These are phyloP conservation scores for Pungitius pungitius DNA, from an alignment of 2,113 vertebrate genomes.

Conservation along the genomic window DNA sequence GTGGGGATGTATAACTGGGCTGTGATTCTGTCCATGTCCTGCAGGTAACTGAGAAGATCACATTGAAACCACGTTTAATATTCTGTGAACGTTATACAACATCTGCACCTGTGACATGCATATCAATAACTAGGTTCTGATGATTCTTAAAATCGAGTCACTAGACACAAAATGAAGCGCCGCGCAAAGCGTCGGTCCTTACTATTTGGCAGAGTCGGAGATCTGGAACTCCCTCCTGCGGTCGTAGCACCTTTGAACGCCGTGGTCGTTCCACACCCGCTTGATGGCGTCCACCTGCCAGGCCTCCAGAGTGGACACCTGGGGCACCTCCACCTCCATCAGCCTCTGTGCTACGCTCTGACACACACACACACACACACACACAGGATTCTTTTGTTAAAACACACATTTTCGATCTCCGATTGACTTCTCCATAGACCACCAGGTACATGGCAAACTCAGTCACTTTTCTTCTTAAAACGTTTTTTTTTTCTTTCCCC, in stretches of 20 bases:
- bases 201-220: conserved; percentile 88
- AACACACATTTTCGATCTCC: conserved; percentile 1
- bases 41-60: conserved; percentile 81
- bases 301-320: conserved; percentile 68
- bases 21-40: conserved; percentile 82
- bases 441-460: neutral
- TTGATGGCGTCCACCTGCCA: conserved; percentile 83
- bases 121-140: neutral
- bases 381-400: conserved; percentile 23
- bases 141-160: neutral
- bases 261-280: conserved; percentile 84
- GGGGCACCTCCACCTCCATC: conserved; percentile 73
- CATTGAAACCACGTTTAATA: conserved; percentile 2
- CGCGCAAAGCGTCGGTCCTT: conserved; percentile 25
- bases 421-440: conserved; percentile 17
- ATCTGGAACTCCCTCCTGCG: conserved; percentile 85
- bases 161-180: neutral
- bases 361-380: conserved; percentile 51
- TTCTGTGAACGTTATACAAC: neutral
- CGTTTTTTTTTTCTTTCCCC: too few species aligned
- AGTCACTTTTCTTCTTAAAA: neutral
- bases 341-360: conserved; percentile 80
- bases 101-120: neutral
- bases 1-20: conserved; percentile 77
- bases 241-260: conserved; percentile 84